Base-by-base conservation (phyloP, 1,140 invertebrate species). In the Brachionus koreanus region DNA sequence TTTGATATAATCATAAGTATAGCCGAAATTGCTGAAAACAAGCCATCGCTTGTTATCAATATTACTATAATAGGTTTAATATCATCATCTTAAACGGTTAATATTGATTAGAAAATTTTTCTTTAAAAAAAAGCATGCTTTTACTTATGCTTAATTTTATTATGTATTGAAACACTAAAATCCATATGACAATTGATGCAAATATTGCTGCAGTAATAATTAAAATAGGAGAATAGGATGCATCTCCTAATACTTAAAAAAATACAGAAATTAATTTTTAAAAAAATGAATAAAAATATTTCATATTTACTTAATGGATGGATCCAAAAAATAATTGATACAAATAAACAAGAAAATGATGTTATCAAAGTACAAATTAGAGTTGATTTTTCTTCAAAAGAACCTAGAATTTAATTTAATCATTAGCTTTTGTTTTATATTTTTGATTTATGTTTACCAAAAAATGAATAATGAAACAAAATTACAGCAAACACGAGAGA, bases 391-490 rank as follows among this genome's bases (percentile, higher is more conserved):
- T 74, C 69, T 29, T 46, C 42, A 46, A 74, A 74, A 46, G 69
- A 74, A 2, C 69, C 69, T 74, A 25, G 19, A 74, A 49, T 16
- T 2, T 39, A n/a, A 37, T 1, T 69, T n/a, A 37, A 69, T 37
- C 12, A 13, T 10, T 42, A 12, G 33, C 37, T 37, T 69, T 69
- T 37, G 16, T 19, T 12, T 25, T 16, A 29, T 65, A 13, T 39
- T 3, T 33, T 23, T 42, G 13, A 23, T 57, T 57, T 57, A 79
- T 29, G 12, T 35, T 57, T 57, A 61, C 76, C 76, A 79, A 79
- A 61, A 43, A 79, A 79, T 12, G 76, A 57, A 65, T 79, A 35
- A 79, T 79, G 76, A n/a, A 79, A 79, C 33, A 79, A 42, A 79
- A 63, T 42, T 35, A 52, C 16, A 1, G 49, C 46, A 37, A 79